Percentiles rank a stretch among this genome's conserved stretches.
These are phyloP conservation scores for Gymnorhina tibicen DNA, from an alignment of 2,113 vertebrate genomes.

Conservation along the genomic window DNA sequence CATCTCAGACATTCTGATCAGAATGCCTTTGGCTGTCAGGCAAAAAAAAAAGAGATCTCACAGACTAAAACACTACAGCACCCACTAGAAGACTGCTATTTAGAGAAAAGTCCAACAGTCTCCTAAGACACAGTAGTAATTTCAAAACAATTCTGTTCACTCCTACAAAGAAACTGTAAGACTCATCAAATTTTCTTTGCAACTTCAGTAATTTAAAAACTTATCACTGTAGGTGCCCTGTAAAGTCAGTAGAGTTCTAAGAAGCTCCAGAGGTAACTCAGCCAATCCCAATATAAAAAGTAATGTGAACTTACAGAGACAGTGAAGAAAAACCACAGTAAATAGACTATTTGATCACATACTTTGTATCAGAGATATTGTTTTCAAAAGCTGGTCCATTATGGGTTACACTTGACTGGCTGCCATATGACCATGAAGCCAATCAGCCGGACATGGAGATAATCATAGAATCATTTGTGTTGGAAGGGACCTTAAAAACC, in stretches of 20 bases:
- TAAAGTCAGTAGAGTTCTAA: background rate
- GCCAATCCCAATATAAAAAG: background rate
- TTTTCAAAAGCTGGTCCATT: background rate
- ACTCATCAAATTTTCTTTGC: background rate
- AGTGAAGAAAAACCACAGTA: background rate
- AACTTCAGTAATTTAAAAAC: background rate
- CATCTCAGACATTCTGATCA: background rate
- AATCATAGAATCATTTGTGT: background rate
- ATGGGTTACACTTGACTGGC: background rate
- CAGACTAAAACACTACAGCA: background rate
- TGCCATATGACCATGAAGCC: background rate
- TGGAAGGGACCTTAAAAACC: background rate
- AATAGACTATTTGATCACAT: background rate
- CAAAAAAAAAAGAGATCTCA: background rate
- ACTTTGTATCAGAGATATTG: background rate
- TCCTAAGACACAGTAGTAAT: background rate
- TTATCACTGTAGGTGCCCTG: background rate
- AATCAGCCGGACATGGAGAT: rapidly evolving
- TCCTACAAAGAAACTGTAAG: background rate
- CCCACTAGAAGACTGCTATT: background rate
- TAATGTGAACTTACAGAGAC: background rate
- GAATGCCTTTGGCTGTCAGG: background rate
- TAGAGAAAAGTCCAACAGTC: background rate
- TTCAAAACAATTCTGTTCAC: background rate
- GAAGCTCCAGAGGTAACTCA: background rate